Conservation (phyloP, 2,888 invertebrate species). For the Ochropleura plecta region DNA sequence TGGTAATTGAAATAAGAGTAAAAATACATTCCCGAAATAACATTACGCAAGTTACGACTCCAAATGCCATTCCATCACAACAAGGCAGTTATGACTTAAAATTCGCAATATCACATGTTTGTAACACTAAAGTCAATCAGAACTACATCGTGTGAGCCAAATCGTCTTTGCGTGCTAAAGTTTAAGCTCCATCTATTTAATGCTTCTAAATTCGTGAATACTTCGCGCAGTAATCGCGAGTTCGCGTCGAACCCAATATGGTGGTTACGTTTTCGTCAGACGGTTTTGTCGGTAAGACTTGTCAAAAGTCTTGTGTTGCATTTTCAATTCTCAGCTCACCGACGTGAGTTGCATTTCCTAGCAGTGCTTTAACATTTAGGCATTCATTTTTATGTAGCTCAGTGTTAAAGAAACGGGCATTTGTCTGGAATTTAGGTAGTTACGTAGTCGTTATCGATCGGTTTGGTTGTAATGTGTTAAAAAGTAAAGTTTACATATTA, state of each 20-base stretch:
- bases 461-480: slow-evolving; percentile 17
- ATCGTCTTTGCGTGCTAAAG: slow-evolving; percentile 60
- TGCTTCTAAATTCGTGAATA: slow-evolving; percentile 50
- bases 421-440: slow-evolving; percentile 37
- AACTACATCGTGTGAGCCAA: slow-evolving; percentile 54
- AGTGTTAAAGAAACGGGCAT: neutral
- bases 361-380: neutral
- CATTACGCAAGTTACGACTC: neutral
- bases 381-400: neutral
- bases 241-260: slow-evolving; percentile 49
- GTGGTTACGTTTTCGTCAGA: slow-evolving; percentile 10
- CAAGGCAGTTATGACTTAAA: slow-evolving; percentile 14
- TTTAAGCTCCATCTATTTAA: slow-evolving; percentile 25
- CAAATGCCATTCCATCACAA: slow-evolving; percentile 12
- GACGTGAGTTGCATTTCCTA: neutral
- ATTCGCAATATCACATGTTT: slow-evolving; percentile 20
- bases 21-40: neutral
- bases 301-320: neutral
- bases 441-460: slow-evolving; percentile 14
- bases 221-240: slow-evolving; percentile 46
- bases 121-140: slow-evolving; percentile 47
- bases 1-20: neutral
- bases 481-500: neutral
- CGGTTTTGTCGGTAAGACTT: neutral
- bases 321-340: neutral